Base-by-base conservation (phyloP, 2,113 vertebrate genomes). In the Anhinga rufa region DNA sequence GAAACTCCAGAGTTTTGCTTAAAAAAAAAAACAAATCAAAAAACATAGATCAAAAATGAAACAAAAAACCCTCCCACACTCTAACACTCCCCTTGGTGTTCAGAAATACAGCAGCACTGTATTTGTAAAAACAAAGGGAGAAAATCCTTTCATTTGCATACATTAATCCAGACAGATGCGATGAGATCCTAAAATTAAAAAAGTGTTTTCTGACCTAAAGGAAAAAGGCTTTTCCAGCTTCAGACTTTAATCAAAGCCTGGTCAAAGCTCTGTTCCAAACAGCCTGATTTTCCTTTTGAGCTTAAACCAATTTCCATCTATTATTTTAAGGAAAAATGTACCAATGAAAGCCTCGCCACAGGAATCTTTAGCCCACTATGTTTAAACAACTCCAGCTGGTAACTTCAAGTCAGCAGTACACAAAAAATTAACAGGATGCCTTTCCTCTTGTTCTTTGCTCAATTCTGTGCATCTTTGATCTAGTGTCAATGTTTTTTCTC, bases 331-430 rank as follows among this genome's bases (percentile, higher is more conserved):
- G 38, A 61, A 90, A 93, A 88, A 94, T 34, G 74, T 46, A 77
- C 85, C 84, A 93, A 44, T 12, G 46, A 88, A 76, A 88, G 66
- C 58, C 66, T 96, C 62, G 80, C 93, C 90, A 86, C 85, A 93
- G 88, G 88, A 95, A 93, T 95, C 54, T 77, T 65, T 13, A 65
- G 74, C 57, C 61, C 58, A n/a, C 77, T 52, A 24, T 22, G 34
- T 85, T 90, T 90, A 94, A 96, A 88, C 82, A 87, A 31, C 28
- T 88, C 70, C 87, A 92, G 87, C 89, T 90, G 82, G 49, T 57
- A 34, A 69, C 44, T 57, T 36, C 61, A 60, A 79, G 81, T 22
- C 84, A 85, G 90, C 74, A 82, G 74, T 22, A 80, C 77, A 55
- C 2, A 57, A 17, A 74, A 4, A 81, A 83, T 36, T 64, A 81